Evolutionary conservation across 2,113 vertebrate species (phyloP).

Genomic region (Malurus cyaneus): DNA sequence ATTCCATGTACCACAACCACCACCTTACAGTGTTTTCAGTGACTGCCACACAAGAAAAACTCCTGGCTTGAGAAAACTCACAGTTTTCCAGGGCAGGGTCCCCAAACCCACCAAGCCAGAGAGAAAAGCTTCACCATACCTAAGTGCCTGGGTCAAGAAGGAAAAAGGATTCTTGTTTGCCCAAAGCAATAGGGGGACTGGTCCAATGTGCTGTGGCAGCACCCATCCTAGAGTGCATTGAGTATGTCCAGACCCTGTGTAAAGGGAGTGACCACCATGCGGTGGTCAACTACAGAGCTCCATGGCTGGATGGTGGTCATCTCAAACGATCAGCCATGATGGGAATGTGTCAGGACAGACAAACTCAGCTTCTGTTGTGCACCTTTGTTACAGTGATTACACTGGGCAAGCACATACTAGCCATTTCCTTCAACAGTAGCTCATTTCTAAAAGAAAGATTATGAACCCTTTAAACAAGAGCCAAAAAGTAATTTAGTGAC

Average conservation of each 20-base stretch:
- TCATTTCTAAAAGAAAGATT: neutral
- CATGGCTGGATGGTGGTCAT: neutral
- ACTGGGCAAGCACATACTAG: neutral
- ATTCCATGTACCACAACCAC: neutral
- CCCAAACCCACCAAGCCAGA: neutral
- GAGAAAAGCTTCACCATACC: neutral
- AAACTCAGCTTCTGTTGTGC: neutral
- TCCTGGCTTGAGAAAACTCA: neutral
- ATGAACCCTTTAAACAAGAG: neutral
- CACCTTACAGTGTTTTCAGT: neutral
- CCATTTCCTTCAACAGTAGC: neutral
- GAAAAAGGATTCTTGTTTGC: neutral
- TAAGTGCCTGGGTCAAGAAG: neutral
- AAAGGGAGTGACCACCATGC: accelerated
- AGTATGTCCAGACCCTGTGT: accelerated
- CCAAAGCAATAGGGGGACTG: neutral
- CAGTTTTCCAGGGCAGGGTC: neutral
- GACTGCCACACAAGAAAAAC: neutral
- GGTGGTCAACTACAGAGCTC: neutral
- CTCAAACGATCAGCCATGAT: neutral
- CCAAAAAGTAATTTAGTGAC: neutral
- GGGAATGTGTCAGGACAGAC: neutral
- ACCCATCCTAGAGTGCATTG: accelerated
- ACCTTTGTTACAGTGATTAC: neutral
- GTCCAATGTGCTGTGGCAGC: neutral